A percentile compares a stretch with the other conserved stretches of the same genome.
Conservation (phyloP, 2,888 invertebrate genomes). For the Chelonus formosanus region DNA sequence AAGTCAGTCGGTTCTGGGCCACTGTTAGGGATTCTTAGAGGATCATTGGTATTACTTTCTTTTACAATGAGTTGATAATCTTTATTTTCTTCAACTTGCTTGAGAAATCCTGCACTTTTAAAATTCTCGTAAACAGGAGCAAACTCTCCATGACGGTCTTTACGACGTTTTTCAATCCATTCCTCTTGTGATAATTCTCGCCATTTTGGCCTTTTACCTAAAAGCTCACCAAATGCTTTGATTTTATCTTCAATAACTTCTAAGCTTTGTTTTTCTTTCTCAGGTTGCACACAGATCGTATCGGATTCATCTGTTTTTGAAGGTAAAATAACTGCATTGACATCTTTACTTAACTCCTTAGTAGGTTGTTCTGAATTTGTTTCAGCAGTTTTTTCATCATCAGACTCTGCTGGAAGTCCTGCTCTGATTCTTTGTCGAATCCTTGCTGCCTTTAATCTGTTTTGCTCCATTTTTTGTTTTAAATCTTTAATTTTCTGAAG, state of each 20-base stretch:
- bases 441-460: slow-evolving; percentile 76
- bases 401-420: slow-evolving; percentile 73
- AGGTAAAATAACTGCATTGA: neutral
- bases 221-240: slow-evolving; percentile 55
- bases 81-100: slow-evolving; percentile 1
- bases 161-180: slow-evolving; percentile 79
- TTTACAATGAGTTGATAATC: slow-evolving; percentile 29
- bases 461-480: slow-evolving; percentile 74
- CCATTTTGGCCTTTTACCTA: slow-evolving; percentile 67
- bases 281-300: slow-evolving; percentile 23
- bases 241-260: slow-evolving; percentile 57
- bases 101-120: slow-evolving; percentile 43
- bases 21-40: slow-evolving; percentile 30
- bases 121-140: slow-evolving; percentile 70
- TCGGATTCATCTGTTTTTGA: slow-evolving; percentile 33
- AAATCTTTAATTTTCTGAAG: slow-evolving; percentile 71
- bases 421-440: slow-evolving; percentile 77
- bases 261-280: slow-evolving; percentile 47
- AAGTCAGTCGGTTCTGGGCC: slow-evolving; percentile 43
- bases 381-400: slow-evolving; percentile 52
- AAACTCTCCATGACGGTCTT: slow-evolving; percentile 78
- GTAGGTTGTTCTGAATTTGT: slow-evolving; percentile 41
- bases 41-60: slow-evolving; percentile 35
- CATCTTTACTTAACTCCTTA: no score
- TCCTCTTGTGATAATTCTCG: slow-evolving; percentile 79